Conservation (phyloP, 2,888 invertebrate species). For the Anodontia alba region DNA sequence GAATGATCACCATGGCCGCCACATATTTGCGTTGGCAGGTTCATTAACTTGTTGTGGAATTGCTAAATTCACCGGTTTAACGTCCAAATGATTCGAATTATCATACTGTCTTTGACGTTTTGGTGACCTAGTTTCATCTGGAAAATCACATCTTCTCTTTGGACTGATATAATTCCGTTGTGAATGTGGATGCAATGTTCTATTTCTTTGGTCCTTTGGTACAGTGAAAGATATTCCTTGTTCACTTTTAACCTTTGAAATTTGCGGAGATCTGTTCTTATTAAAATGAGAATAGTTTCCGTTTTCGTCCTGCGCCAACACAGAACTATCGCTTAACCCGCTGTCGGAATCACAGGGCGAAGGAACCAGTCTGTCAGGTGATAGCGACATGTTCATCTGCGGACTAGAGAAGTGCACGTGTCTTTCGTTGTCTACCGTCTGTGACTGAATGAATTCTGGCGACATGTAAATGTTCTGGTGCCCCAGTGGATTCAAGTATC, state of each 20-base stretch:
- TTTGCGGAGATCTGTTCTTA: constrained; percentile 25
- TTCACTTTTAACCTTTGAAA: not conserved
- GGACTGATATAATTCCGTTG: constrained; percentile 11
- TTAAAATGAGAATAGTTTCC: constrained; percentile 60
- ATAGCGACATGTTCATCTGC: not conserved
- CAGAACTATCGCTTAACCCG: constrained; percentile 59
- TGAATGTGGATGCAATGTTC: not conserved
- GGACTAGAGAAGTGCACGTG: not conserved
- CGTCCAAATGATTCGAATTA: not conserved
- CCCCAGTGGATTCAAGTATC: constrained; percentile 5
- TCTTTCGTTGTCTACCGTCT: not conserved
- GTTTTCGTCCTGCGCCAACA: constrained; percentile 57
- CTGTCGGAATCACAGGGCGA: constrained; percentile 62
- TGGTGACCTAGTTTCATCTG: constrained; percentile 6
- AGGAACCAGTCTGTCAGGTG: constrained; percentile 43
- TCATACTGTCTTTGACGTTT: constrained; percentile 27
- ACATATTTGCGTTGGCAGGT: constrained; percentile 40
- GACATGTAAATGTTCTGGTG: constrained; percentile 20
- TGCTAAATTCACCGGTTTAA: not conserved
- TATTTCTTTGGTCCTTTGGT: constrained; percentile 24
- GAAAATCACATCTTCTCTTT: constrained; percentile 28
- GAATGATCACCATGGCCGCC: constrained; percentile 57
- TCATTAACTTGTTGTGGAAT: not conserved
- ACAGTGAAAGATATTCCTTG: constrained; percentile 4
- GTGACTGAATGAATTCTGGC: not conserved